These are phyloP conservation scores for Drosophila busckii DNA, from an alignment of 1,140 invertebrate species.

Conservation along the genomic window DNA sequence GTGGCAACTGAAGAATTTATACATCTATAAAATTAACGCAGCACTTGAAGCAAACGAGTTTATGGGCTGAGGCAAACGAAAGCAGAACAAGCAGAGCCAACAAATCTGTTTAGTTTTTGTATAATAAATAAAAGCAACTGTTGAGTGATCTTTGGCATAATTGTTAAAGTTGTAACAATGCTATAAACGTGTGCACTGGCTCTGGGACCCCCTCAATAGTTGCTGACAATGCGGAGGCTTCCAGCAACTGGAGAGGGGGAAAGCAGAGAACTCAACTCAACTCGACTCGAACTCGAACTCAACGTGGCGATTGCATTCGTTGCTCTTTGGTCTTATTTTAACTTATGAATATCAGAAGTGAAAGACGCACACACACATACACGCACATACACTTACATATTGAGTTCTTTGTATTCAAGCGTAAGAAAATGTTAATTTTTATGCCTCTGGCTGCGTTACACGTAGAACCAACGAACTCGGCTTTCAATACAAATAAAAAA, in stretches of 20 bases:
- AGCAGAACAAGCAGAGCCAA: slow-evolving; percentile 2
- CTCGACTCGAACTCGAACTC: slow-evolving; percentile 13
- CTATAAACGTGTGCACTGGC: too few relatives aligned
- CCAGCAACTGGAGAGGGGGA: slow-evolving; percentile 9
- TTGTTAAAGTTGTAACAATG: slow-evolving; percentile 13
- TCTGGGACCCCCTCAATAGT: slow-evolving; percentile 25
- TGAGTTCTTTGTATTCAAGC: background rate
- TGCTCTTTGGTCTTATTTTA: slow-evolving; percentile 12
- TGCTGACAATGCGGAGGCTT: slow-evolving; percentile 15
- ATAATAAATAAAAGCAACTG: slow-evolving; percentile 10
- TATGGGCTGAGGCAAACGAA: slow-evolving; percentile 6
- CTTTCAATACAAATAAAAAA: slow-evolving; percentile 13
- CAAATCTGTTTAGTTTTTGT: background rate
- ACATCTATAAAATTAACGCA: slow-evolving; percentile 38
- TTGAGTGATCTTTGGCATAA: slow-evolving; percentile 27
- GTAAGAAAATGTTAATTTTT: slow-evolving; percentile 22
- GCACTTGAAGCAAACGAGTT: slow-evolving; percentile 53
- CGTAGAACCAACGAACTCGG: slow-evolving; percentile 13
- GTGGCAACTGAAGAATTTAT: slow-evolving; percentile 20
- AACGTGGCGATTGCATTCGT: slow-evolving; percentile 12
- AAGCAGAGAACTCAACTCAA: slow-evolving; percentile 11
- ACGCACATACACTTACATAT: background rate
- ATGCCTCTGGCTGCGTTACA: slow-evolving; percentile 28
- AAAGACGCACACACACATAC: slow-evolving; percentile 5
- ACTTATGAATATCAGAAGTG: slow-evolving; percentile 27